phyloP scores from a whole-genome alignment of 2,797 vertebrate species.

The Tokudaia muenninki region DNA sequence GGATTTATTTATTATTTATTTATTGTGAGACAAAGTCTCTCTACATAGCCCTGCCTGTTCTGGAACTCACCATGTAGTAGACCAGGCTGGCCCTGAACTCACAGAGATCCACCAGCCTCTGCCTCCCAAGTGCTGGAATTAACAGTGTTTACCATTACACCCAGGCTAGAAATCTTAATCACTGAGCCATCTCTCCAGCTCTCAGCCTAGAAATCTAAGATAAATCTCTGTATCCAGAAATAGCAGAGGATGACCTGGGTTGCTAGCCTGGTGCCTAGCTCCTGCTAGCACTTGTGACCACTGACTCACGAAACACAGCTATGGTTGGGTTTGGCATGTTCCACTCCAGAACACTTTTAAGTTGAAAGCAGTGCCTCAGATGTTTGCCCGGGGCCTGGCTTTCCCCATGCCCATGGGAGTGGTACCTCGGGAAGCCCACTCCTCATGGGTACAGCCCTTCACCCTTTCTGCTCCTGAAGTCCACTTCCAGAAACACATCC shows the following conservation, averaged over 20 bases:
- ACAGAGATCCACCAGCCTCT: neutral
- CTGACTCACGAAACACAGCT: neutral
- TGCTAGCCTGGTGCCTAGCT: neutral
- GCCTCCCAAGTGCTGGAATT: neutral
- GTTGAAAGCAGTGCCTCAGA: neutral
- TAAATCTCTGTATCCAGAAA: constrained; percentile 61
- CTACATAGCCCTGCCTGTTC: neutral
- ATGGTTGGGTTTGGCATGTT: neutral
- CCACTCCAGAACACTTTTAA: neutral
- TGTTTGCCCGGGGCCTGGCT: constrained; percentile 32
- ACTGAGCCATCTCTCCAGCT: too few species aligned
- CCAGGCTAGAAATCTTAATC: neutral
- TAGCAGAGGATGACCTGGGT: neutral
- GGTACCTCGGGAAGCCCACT: constrained; percentile 8
- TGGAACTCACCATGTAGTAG: neutral
- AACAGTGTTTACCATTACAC: neutral
- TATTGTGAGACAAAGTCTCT: neutral
- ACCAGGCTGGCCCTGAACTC: neutral
- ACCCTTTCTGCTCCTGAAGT: constrained; percentile 46
- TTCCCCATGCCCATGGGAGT: neutral
- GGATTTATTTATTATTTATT: neutral
- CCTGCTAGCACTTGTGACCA: neutral
- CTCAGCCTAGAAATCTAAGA: neutral
- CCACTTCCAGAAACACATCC: constrained; percentile 63
- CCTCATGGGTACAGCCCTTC: constrained; percentile 8